Percentiles rank a stretch among this genome's conserved stretches.
phyloP scores from a whole-genome alignment of 1,140 invertebrate species.

The Orius insidiosus region DNA sequence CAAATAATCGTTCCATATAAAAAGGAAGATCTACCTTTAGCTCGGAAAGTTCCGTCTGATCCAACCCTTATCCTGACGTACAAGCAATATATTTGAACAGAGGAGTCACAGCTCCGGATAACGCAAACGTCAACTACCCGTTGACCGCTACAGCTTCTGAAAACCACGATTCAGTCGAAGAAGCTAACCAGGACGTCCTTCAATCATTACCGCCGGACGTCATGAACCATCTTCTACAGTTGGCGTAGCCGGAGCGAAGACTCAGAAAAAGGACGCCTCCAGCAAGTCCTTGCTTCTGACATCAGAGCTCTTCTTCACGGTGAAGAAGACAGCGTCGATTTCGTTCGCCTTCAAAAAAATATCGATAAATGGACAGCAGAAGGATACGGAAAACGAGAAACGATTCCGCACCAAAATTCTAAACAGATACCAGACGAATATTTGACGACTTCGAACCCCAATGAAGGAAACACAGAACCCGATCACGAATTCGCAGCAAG shows the following conservation, averaged over 20 bases:
- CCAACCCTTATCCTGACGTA: conserved; percentile 20
- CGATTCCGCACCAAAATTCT: conserved; percentile 26
- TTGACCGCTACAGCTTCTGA: conserved; percentile 22
- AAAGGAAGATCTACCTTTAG: conserved; percentile 39
- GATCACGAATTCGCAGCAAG: conserved; percentile 40
- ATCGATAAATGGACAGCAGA: conserved; percentile 72
- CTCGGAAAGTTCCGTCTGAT: conserved; percentile 30
- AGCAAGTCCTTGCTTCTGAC: conserved; percentile 26
- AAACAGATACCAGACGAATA: conserved; percentile 62
- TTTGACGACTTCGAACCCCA: conserved; percentile 39
- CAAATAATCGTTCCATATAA: conserved; percentile 66
- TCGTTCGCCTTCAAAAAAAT: conserved; percentile 55
- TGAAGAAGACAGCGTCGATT: conserved; percentile 38
- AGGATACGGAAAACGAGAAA: conserved; percentile 31
- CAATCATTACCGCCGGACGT: conserved; percentile 22
- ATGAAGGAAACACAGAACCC: conserved; percentile 24
- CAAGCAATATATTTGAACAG: conserved; percentile 23
- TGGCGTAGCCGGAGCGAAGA: conserved; percentile 1
- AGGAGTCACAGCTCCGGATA: conserved; percentile 15
- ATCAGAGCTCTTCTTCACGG: conserved; percentile 23
- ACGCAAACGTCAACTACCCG: conserved; percentile 6
- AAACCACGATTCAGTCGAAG: conserved; percentile 19
- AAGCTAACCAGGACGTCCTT: conserved; percentile 23
- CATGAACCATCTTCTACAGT: conserved; percentile 23
- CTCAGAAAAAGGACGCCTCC: conserved; percentile 16